Conservation (phyloP, 2,797 vertebrate genomes). For the Orientallactaga sibirica region DNA sequence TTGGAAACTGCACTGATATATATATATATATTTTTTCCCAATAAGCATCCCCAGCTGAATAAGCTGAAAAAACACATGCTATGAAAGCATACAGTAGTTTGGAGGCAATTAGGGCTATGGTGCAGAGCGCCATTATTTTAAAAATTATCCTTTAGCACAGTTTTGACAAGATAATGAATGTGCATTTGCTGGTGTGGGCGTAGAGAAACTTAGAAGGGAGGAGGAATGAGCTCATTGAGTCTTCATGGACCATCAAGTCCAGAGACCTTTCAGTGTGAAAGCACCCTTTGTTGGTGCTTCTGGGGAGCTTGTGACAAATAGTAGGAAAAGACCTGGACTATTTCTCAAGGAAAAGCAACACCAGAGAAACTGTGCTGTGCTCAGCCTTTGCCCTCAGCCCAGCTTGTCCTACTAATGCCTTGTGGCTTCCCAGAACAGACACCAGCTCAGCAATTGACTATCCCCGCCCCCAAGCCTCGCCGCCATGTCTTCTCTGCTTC, state of each 20-base stretch:
- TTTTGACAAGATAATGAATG: constrained; percentile 82
- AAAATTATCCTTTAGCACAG: constrained; percentile 76
- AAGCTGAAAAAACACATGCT: constrained; percentile 62
- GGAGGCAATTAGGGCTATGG: constrained; percentile 77
- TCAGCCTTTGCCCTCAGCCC: not conserved
- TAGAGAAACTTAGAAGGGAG: constrained; percentile 56
- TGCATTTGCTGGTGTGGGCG: constrained; percentile 56
- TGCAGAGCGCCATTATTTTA: constrained; percentile 74
- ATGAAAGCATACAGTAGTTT: constrained; percentile 59
- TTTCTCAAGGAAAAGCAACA: constrained; percentile 50
- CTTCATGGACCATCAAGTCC: constrained; percentile 77
- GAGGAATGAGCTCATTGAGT: constrained; percentile 72
- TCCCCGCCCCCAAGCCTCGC: no score
- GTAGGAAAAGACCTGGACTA: constrained; percentile 21
- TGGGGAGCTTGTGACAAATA: constrained; percentile 53
- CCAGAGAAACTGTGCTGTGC: not conserved
- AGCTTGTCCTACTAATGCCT: not conserved
- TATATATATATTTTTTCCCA: no score
- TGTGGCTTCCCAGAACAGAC: not conserved
- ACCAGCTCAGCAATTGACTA: not conserved
- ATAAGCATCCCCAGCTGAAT: constrained; percentile 8
- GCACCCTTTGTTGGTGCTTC: constrained; percentile 33
- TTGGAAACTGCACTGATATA: constrained; percentile 51
- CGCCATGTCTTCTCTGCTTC: not conserved
- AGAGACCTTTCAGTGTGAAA: constrained; percentile 69